phyloP scores from a whole-genome alignment of 2,888 invertebrate genomes.

The Sarcophaga caerulescens region DNA sequence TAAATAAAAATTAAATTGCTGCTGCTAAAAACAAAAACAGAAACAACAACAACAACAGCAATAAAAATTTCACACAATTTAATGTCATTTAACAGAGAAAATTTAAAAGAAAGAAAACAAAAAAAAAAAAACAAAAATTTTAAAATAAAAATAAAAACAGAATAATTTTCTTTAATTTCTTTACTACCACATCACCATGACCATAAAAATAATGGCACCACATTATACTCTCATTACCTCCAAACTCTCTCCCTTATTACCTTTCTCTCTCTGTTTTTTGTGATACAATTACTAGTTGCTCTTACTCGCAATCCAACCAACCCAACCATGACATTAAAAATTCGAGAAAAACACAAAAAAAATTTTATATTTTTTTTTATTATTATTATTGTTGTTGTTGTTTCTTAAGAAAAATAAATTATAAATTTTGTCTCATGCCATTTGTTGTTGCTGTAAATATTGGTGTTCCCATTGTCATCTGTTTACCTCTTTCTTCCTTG shows the following conservation, averaged over 20 bases:
- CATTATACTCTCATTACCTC: too few species aligned
- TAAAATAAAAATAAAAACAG: constrained; percentile 23
- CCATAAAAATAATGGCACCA: too few species aligned
- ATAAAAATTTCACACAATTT: neutral
- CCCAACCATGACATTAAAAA: constrained; percentile 52
- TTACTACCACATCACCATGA: neutral
- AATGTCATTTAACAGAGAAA: neutral
- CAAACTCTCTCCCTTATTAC: neutral
- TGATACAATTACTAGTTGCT: neutral
- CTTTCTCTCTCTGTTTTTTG: too few species aligned
- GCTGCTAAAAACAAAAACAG: neutral
- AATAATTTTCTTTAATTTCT: neutral
- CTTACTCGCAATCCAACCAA: neutral
- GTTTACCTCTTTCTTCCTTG: neutral
- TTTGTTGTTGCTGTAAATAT: neutral
- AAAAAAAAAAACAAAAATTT: constrained; percentile 3
- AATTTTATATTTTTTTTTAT: too few species aligned
- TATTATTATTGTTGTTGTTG: constrained; percentile 24
- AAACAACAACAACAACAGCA: neutral
- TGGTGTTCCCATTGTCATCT: neutral
- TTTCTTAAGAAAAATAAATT: constrained; percentile 20
- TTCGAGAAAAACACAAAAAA: constrained; percentile 1
- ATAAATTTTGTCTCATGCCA: neutral
- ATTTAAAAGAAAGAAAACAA: neutral
- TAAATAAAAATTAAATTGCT: neutral